Conservation (phyloP, 92 coral and sea anemone genomes). For the Metridium senile region DNA sequence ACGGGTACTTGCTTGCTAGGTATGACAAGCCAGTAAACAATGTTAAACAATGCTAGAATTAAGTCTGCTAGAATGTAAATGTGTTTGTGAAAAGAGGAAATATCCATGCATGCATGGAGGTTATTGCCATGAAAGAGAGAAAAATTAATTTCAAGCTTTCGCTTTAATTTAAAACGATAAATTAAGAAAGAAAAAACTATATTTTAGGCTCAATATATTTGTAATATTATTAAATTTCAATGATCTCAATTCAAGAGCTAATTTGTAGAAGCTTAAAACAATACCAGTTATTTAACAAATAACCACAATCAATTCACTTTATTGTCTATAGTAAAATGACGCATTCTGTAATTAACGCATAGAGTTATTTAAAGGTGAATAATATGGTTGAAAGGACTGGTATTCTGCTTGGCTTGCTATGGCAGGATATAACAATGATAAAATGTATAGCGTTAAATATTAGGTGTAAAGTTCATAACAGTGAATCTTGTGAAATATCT, state of each 20-base stretch:
- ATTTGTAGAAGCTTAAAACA: background rate
- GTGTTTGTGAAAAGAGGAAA: background rate
- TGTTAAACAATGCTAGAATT: background rate
- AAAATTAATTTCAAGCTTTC: background rate
- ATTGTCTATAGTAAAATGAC: background rate
- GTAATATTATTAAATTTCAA: background rate
- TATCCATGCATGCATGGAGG: background rate
- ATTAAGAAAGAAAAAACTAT: background rate
- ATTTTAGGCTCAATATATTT: constrained; percentile 4
- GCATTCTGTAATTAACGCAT: background rate
- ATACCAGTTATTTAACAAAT: background rate
- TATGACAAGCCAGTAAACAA: background rate
- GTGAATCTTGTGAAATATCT: constrained; percentile 18
- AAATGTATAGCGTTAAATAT: too few species aligned
- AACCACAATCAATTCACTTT: background rate
- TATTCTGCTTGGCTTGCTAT: background rate
- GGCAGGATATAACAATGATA: too few species aligned
- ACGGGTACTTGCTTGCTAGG: background rate
- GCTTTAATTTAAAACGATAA: too few species aligned
- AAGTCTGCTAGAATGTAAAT: background rate
- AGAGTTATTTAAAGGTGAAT: background rate
- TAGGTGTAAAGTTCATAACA: background rate
- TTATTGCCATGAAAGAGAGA: background rate
- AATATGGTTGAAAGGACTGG: background rate
- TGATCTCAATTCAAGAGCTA: background rate